phyloP scores from a whole-genome alignment of 2,797 vertebrate species.

The Neoniphon sammara region DNA sequence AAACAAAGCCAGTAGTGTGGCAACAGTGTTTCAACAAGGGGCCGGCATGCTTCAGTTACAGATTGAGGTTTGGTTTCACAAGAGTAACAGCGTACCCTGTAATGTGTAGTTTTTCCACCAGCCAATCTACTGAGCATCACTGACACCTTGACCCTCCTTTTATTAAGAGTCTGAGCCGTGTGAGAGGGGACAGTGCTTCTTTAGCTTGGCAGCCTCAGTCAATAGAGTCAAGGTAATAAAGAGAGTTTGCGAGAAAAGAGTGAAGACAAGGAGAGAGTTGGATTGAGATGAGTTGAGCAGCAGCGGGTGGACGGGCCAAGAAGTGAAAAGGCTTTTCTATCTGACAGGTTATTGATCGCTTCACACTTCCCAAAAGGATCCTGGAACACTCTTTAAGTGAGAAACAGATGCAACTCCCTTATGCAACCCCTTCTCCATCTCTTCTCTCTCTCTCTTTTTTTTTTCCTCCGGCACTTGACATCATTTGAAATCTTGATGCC shows the following conservation, averaged over 20 bases:
- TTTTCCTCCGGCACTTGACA: conserved; percentile 30
- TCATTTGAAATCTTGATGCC: conserved; percentile 39
- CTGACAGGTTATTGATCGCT: conserved; percentile 75
- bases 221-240: conserved; percentile 76
- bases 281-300: conserved; percentile 67
- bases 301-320: conserved; percentile 51
- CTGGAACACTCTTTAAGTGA: conserved; percentile 52
- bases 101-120: conserved; percentile 57
- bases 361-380: conserved; percentile 67
- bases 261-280: conserved; percentile 60
- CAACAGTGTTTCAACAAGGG: conserved; percentile 33
- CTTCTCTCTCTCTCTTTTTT: conserved; percentile 18
- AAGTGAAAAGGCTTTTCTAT: conserved; percentile 67
- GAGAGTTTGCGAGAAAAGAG: conserved; percentile 59
- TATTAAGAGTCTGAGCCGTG: conserved; percentile 67
- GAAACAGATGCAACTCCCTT: conserved; percentile 30
- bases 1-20: conserved; percentile 16
- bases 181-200: conserved; percentile 67
- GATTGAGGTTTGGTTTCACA: conserved; percentile 55
- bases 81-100: conserved; percentile 60
- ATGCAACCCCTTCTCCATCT: conserved; percentile 21
- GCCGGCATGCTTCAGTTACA: conserved; percentile 20
- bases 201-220: conserved; percentile 66
- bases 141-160: conserved; percentile 75
- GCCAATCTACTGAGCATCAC: conserved; percentile 73